Evolutionary conservation across 2,113 vertebrate genomes (phyloP), one percentile per base, ranked within the genome.

Genomic region (Cygnus atratus): DNA sequence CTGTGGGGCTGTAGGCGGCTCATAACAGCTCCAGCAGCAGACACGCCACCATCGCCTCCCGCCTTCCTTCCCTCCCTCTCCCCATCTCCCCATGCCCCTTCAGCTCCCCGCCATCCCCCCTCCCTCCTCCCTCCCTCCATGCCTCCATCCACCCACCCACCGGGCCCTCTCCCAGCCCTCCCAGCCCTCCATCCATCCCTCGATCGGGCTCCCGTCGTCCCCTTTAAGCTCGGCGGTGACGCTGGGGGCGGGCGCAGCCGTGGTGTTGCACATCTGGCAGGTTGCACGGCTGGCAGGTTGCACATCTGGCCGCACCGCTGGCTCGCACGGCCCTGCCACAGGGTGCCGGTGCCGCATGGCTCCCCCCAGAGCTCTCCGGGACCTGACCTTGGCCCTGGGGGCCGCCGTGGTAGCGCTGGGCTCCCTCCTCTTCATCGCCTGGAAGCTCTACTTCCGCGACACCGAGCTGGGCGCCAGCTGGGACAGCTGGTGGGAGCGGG

Each of bases 401-500:
- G 99, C 98, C 50, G 98, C 98, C 48, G 98, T 98, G 90, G 98
- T 98, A 46, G 98, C 98, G 15, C 95, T 99, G 33, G 98, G 98
- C 41, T 99, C 98, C 19, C 98, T 98, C 52, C 97, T 99, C 73
- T 98, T 99, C 96, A 97, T 99, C 88, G 98, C 98, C 66, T 96
- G 98, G 94, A 99, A 97, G 96, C 87, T 97, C 46, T 98, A 98
- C 94, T 98, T 98, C 95, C 87, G 97, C 44, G 88, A 84, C 50
- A 83, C 79, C 73, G 92, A 76, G 63, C 46, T 77, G 59, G 48
- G 46, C 66, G 61, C 78, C 41, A 73, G 9, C 54, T 83, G 88
- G 84, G 11, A 3, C 41, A 48, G 41, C 28, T 94, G 92, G 92
- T 90, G 92, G 87, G 92, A 87, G 44, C 86, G 33, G 62, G 86